phyloP scores from a whole-genome alignment of 2,113 vertebrate species.

The Pelobates fuscus region DNA sequence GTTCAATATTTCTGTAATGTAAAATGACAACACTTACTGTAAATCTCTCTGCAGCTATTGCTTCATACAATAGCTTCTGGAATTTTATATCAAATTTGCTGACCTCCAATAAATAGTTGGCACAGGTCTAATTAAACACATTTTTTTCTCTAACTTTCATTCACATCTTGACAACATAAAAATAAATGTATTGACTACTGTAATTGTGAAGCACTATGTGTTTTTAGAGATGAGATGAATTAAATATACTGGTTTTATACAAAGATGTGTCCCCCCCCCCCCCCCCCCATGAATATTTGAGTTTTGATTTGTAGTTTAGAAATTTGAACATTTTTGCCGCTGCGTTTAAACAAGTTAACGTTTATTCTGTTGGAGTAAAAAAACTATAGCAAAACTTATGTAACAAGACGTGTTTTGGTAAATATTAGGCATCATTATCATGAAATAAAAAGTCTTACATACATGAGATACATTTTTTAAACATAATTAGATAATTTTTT shows the following conservation, averaged over 20 bases:
- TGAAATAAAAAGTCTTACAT: too few species aligned
- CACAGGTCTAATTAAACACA: conserved; percentile 47
- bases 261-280: neutral
- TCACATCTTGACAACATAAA: conserved; percentile 49
- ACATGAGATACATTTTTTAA: too few species aligned
- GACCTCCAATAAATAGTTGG: conserved; percentile 40
- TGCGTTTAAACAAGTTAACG: too few species aligned
- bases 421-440: too few species aligned
- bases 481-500: too few species aligned
- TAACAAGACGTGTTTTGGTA: too few species aligned
- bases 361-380: too few species aligned
- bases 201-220: conserved; percentile 32
- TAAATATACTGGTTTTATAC: too few species aligned
- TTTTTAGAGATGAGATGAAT: conserved; percentile 16
- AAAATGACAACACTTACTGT: neutral
- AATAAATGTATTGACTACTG: conserved; percentile 37
- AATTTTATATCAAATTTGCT: conserved; percentile 36
- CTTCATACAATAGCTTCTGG: conserved; percentile 10
- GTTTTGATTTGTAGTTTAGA: too few species aligned
- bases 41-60: conserved; percentile 40
- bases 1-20: conserved; percentile 38
- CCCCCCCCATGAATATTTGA: too few species aligned
- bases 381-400: too few species aligned
- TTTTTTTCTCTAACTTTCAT: conserved; percentile 49
- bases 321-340: too few species aligned